A percentile compares a stretch with the other conserved stretches of the same genome.
phyloP scores from a whole-genome alignment of 2,113 vertebrate species.

The Chaetops frenatus region DNA sequence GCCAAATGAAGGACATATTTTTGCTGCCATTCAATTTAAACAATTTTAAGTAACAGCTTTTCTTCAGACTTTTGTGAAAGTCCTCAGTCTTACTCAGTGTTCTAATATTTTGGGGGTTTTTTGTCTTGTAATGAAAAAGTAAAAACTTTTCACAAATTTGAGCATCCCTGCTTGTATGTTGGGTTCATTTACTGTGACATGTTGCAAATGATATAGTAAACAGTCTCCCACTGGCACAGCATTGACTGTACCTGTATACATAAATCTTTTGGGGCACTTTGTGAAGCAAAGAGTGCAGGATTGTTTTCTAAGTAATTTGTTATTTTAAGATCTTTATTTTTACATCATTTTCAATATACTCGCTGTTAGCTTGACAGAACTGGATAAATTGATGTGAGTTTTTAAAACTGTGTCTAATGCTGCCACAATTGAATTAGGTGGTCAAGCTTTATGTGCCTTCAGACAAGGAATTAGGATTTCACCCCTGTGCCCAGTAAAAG shows the following conservation, averaged over 20 bases:
- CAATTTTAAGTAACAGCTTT: not conserved
- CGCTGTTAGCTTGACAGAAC: not conserved
- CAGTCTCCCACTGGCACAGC: not conserved
- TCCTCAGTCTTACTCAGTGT: not conserved
- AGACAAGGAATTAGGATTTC: not conserved
- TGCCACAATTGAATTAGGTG: not conserved
- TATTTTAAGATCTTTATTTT: not conserved
- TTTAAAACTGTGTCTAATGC: not conserved
- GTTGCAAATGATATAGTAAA: not conserved
- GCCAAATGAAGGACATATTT: not conserved
- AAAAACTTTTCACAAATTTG: not conserved
- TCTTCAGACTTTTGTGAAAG: not conserved
- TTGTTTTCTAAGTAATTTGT: not conserved
- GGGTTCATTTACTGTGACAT: not conserved
- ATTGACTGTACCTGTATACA: not conserved
- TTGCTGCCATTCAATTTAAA: not conserved
- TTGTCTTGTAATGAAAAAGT: not conserved
- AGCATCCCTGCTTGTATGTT: not conserved
- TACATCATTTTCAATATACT: not conserved
- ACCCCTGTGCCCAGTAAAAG: not conserved
- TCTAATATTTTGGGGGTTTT: not conserved
- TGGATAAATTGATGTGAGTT: not conserved
- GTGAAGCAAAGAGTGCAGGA: not conserved
- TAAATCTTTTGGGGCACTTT: not conserved
- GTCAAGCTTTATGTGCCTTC: not conserved